A percentile compares a stretch with the other conserved stretches of the same genome.
Evolutionary conservation across 2,113 vertebrate genomes (phyloP).

Genomic region (Labeo catla): DNA sequence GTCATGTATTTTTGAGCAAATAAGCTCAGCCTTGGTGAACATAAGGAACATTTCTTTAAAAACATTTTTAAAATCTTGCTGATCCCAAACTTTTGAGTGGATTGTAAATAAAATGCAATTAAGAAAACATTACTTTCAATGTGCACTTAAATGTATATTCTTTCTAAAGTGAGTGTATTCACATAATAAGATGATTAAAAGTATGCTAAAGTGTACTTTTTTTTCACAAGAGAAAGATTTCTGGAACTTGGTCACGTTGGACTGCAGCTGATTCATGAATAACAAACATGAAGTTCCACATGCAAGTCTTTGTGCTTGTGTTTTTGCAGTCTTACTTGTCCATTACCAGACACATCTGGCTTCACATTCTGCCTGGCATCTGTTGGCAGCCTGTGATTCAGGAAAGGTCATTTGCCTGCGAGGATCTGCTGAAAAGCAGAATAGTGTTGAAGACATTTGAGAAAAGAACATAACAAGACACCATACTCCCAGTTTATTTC

Average conservation of each 20-base stretch:
- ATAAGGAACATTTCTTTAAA: too few relatives aligned
- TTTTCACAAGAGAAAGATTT: too few relatives aligned
- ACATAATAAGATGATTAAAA: neutral
- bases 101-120: too few relatives aligned
- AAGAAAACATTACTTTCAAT: too few relatives aligned
- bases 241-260: too few relatives aligned
- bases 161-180: too few relatives aligned
- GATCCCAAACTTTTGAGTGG: too few relatives aligned
- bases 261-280: too few relatives aligned
- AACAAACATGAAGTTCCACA: neutral
- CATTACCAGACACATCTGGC: neutral
- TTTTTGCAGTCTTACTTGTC: neutral
- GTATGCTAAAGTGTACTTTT: neutral
- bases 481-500: constrained; percentile 15
- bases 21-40: too few relatives aligned
- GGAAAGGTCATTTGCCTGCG: neutral
- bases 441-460: neutral
- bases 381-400: neutral
- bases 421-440: neutral
- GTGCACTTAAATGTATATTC: too few relatives aligned
- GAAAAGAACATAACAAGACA: constrained; percentile 1
- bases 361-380: neutral
- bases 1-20: too few relatives aligned
- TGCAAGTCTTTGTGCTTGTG: neutral
- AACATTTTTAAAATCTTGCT: too few relatives aligned